These are phyloP conservation scores for Adelphocoris suturalis DNA, from an alignment of 2,888 invertebrate genomes.

Conservation along the genomic window DNA sequence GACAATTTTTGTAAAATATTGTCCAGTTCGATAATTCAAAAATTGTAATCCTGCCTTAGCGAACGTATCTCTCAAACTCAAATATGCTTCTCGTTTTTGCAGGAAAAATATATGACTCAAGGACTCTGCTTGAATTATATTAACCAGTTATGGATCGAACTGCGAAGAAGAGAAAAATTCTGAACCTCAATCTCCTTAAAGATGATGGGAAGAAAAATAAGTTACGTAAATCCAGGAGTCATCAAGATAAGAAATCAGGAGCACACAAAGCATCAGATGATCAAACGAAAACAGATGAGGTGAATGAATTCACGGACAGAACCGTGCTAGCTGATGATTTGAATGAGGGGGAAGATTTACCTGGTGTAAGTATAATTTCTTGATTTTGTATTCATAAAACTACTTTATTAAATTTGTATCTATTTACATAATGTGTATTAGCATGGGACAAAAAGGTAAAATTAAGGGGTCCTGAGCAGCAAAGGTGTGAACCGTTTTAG, in stretches of 20 bases:
- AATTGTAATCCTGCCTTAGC: too few species aligned
- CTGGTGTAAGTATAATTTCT: conserved; percentile 17
- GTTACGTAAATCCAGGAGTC: not conserved
- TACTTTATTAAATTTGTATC: too few species aligned
- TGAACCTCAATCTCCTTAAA: conserved; percentile 58
- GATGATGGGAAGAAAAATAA: conserved; percentile 45
- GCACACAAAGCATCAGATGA: not conserved
- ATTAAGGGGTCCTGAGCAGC: too few species aligned
- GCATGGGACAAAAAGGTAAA: too few species aligned
- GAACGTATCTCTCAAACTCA: too few species aligned
- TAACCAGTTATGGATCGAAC: conserved; percentile 42
- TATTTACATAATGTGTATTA: not conserved
- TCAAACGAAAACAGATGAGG: not conserved
- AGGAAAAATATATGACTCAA: not conserved
- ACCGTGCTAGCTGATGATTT: conserved; percentile 58
- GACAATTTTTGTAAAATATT: too few species aligned
- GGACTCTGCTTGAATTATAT: not conserved
- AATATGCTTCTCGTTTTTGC: not conserved
- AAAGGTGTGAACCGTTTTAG: too few species aligned
- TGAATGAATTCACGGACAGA: conserved; percentile 38
- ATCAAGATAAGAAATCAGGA: conserved; percentile 8
- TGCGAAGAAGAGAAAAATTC: conserved; percentile 61
- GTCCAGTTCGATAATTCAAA: too few species aligned
- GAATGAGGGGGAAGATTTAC: conserved; percentile 64
- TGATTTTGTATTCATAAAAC: not conserved